Conservation (phyloP, 2,797 vertebrate genomes). For the Carapus acus region DNA sequence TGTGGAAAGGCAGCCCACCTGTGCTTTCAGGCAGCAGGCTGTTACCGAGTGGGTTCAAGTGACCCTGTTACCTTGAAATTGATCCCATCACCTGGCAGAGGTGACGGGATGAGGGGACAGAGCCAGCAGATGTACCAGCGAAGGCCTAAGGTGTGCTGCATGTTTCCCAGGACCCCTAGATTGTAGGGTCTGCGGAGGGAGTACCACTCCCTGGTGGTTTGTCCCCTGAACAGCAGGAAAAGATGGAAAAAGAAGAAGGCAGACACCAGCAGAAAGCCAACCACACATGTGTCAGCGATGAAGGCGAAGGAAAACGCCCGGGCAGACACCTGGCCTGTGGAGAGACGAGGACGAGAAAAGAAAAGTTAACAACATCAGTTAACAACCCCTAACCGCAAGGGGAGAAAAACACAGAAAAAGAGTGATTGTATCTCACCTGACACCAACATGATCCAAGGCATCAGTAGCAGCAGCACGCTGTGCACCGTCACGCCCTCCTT, state of each 20-base stretch:
- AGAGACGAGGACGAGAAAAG: slow-evolving; percentile 11
- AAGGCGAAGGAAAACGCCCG: slow-evolving; percentile 78
- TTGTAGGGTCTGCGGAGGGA: slow-evolving; percentile 72
- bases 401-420: too few relatives aligned
- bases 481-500: slow-evolving; percentile 80
- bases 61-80: slow-evolving; percentile 76
- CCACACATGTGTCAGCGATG: slow-evolving; percentile 82
- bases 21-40: background rate
- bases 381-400: background rate
- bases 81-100: slow-evolving; percentile 81
- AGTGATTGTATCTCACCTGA: slow-evolving; percentile 67
- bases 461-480: slow-evolving; percentile 77
- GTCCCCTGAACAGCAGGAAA: slow-evolving; percentile 76
- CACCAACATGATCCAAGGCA: slow-evolving; percentile 89
- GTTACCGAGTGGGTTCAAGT: slow-evolving; percentile 67
- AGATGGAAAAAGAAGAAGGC: slow-evolving; percentile 86
- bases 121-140: slow-evolving; percentile 84
- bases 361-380: background rate
- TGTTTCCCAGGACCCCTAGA: slow-evolving; percentile 72
- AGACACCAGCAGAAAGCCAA: slow-evolving; percentile 80
- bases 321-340: slow-evolving; percentile 75
- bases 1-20: slow-evolving; percentile 1
- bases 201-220: slow-evolving; percentile 88
- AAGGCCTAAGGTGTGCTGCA: slow-evolving; percentile 73
- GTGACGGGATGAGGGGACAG: slow-evolving; percentile 79